Conservation (phyloP, 1,140 invertebrate species). For the Eueides isabella region DNA sequence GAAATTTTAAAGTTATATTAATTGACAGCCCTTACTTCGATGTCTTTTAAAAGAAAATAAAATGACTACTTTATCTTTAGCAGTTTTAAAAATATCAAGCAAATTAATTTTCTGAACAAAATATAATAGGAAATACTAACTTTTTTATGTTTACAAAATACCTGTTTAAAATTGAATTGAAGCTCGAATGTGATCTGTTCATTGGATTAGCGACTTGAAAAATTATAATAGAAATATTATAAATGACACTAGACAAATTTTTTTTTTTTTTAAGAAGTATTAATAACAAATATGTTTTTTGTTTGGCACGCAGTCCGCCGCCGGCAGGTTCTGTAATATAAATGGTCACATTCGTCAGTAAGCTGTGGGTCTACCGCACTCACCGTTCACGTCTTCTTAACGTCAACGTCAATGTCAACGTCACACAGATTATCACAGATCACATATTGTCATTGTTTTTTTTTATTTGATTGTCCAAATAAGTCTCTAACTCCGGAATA, state of each 20-base stretch:
- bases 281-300: slow-evolving; percentile 15
- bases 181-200: neutral
- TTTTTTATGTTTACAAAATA: neutral
- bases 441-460: slow-evolving; percentile 46
- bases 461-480: slow-evolving; percentile 34
- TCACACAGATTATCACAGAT: slow-evolving; percentile 69
- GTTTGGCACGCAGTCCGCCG: slow-evolving; percentile 62
- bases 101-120: neutral
- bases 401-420: slow-evolving; percentile 27
- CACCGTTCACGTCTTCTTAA: slow-evolving; percentile 57
- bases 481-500: slow-evolving; percentile 38
- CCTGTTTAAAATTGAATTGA: neutral
- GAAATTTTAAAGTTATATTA: neutral
- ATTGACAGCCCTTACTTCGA: neutral
- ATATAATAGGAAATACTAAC: neutral
- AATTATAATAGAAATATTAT: neutral
- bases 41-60: neutral
- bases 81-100: neutral
- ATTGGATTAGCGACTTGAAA: neutral
- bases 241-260: neutral
- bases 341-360: slow-evolving; percentile 75
- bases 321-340: slow-evolving; percentile 71
- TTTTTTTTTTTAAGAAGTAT: neutral
- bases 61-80: neutral
- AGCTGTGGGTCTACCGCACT: slow-evolving; percentile 44